Evolutionary conservation across 2,113 vertebrate species (phyloP).

Genomic region (Brachirus orientalis): DNA sequence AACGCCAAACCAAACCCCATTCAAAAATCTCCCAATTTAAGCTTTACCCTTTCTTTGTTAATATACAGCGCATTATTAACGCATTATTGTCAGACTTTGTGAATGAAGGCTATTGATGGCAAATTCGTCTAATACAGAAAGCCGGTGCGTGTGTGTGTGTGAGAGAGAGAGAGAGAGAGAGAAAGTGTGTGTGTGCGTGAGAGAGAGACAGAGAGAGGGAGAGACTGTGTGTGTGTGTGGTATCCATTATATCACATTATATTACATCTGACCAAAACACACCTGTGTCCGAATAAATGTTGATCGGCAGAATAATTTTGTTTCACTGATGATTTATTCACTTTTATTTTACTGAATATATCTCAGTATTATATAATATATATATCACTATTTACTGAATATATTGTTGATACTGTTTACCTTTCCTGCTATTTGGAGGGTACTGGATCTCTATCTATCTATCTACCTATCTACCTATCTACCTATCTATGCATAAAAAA

Average conservation of each 20-base stretch:
- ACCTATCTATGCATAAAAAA: too few relatives aligned
- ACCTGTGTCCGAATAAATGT: background rate
- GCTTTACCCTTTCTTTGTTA: background rate
- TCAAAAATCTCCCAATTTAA: conserved; percentile 14
- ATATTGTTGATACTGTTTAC: too few relatives aligned
- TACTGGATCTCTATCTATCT: too few relatives aligned
- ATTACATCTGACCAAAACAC: background rate
- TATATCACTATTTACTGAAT: too few relatives aligned
- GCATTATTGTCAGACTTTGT: background rate
- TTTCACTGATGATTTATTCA: too few relatives aligned
- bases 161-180: too few relatives aligned
- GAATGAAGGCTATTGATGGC: background rate
- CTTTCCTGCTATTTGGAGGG: too few relatives aligned
- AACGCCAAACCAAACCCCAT: background rate
- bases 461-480: too few relatives aligned
- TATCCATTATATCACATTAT: background rate
- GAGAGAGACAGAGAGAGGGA: too few relatives aligned
- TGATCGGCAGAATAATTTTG: too few relatives aligned
- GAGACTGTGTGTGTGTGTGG: background rate
- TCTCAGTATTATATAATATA: too few relatives aligned
- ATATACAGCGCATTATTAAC: background rate
- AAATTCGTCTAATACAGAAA: background rate
- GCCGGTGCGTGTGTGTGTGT: conserved; percentile 10
- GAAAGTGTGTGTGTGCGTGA: background rate
- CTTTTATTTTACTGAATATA: too few relatives aligned